Conservation (phyloP, 92 coral and sea anemone species). For the Siderastrea siderea region DNA sequence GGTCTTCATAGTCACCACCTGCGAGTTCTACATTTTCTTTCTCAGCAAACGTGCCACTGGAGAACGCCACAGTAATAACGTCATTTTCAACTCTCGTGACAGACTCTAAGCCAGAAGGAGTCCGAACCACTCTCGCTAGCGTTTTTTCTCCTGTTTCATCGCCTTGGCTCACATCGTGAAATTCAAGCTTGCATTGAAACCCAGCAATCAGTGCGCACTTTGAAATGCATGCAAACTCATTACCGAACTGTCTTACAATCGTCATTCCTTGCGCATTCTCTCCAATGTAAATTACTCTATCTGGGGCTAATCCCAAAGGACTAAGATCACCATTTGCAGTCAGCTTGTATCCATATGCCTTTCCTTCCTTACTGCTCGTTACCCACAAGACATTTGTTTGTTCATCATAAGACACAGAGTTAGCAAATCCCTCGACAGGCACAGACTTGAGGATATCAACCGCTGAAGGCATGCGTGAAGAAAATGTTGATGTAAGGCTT, state of each 20-base stretch:
- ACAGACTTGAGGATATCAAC: constrained; percentile 57
- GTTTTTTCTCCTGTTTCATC: constrained; percentile 79
- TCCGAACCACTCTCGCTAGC: constrained; percentile 88
- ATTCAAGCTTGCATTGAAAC: constrained; percentile 94
- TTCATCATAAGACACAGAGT: constrained; percentile 91
- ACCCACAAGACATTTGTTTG: constrained; percentile 86
- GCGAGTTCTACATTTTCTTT: constrained; percentile 83
- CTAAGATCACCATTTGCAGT: constrained; percentile 85
- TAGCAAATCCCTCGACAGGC: constrained; percentile 73
- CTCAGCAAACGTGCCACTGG: constrained; percentile 94
- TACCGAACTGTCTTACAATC: constrained; percentile 87
- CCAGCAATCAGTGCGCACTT: constrained; percentile 91
- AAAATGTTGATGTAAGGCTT: constrained; percentile 63
- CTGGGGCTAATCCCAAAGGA: constrained; percentile 56
- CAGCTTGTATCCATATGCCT: constrained; percentile 84
- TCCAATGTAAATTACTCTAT: constrained; percentile 78
- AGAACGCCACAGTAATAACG: constrained; percentile 76
- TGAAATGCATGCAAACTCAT: constrained; percentile 85
- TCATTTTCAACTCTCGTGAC: constrained; percentile 74
- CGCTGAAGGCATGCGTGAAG: constrained; percentile 72
- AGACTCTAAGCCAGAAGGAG: constrained; percentile 96
- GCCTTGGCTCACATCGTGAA: constrained; percentile 77
- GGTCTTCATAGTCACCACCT: constrained; percentile 97
- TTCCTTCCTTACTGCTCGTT: constrained; percentile 73
- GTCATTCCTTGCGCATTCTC: constrained; percentile 91